Evolutionary conservation across 1,140 invertebrate genomes (phyloP), one percentile per base, ranked within the genome.

Genomic region (Brachionus rubens): DNA sequence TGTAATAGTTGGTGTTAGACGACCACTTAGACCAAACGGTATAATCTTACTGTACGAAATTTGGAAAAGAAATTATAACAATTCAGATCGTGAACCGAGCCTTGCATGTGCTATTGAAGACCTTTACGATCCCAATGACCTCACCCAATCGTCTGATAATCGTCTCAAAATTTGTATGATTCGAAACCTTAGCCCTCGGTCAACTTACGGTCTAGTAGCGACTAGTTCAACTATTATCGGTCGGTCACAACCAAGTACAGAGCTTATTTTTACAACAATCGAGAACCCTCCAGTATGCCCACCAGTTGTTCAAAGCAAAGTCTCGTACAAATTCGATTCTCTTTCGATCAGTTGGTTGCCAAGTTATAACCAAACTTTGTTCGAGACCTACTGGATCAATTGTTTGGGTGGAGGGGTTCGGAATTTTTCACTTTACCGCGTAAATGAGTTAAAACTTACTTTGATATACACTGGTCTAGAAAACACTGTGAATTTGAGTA

Each of bases 401-500:
- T 72, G 68, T 72, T 16, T 72, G 12, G 30, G 50, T 12, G 68
- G 68, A 21, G 36, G 68, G 5, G 21, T 72, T 9, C 24, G n/a
- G 9, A 72, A 72, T 16, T 72, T 50, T 54, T 40, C 46, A 1
- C 2, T 52, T 1, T 30, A 33, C 21, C 19, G 19, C 2, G 3
- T 72, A 2, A 52, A 40, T 50, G 19, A 19, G 12, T 10, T 9
- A 3, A 14, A 36, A 33, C 0, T 19, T 40, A 26, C 4, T 16
- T 33, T 70, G 24, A 21, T 72, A 12, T 72, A 72, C 43, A 52
- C 2, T 52, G 68, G 68, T 5, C 12, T 72, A 7, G 46, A 50
- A 0, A 72, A 72, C 19, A 36, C 30, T 10, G 19, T 48, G 2
- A 70, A 79, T 14, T 75, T 82, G 2, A 46, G 56, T 12, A 79